Conservation (phyloP, 2,888 invertebrate species). For the Sarcophaga rosellei region DNA sequence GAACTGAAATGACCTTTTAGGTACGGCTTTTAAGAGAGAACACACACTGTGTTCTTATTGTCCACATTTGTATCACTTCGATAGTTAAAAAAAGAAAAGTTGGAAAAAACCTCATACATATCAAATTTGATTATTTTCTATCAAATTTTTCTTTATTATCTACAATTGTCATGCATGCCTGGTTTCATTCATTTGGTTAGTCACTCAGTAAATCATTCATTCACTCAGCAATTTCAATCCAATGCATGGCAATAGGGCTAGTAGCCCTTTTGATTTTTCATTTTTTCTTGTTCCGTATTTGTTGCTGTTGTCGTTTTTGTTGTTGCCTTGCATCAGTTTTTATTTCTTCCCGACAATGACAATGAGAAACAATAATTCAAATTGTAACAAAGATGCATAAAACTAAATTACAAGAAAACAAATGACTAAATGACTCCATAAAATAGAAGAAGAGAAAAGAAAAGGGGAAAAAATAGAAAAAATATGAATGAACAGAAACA, state of each 20-base stretch:
- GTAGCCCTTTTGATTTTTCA: neutral
- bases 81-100: too few species aligned
- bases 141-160: neutral
- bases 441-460: neutral
- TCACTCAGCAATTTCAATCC: conserved; percentile 11
- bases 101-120: neutral
- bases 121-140: neutral
- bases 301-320: neutral
- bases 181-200: neutral
- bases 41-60: too few species aligned
- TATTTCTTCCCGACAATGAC: conserved; percentile 35
- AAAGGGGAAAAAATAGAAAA: too few species aligned
- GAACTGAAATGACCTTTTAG: too few species aligned
- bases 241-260: conserved; percentile 1
- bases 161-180: neutral
- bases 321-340: neutral
- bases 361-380: conserved; percentile 56
- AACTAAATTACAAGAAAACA: conserved; percentile 55
- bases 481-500: too few species aligned
- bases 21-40: too few species aligned
- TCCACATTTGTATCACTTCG: too few species aligned
- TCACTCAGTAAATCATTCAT: conserved; percentile 31
- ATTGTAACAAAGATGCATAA: conserved; percentile 54
- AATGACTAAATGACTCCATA: conserved; percentile 12
- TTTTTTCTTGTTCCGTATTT: neutral